A percentile compares a stretch with the other conserved stretches of the same genome.
Evolutionary conservation across 2,113 vertebrate genomes (phyloP).

Genomic region (Promerops cafer): DNA sequence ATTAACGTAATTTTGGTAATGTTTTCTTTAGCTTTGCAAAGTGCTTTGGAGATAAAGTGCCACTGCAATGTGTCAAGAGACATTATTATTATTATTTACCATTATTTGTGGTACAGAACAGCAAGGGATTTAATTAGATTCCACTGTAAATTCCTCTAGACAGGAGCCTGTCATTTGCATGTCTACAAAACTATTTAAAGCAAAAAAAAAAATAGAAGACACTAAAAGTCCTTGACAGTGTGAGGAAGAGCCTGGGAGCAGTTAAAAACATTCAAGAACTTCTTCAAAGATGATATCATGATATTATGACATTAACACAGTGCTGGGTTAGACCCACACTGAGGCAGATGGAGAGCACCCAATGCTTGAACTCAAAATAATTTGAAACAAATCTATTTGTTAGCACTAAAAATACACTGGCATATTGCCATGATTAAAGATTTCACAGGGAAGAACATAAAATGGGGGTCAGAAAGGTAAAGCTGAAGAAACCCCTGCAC

Average conservation of each 20-base stretch:
- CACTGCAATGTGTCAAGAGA: background rate
- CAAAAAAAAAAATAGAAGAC: background rate
- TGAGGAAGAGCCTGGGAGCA: background rate
- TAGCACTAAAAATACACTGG: accelerated
- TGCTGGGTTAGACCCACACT: background rate
- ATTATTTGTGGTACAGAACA: background rate
- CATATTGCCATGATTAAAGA: accelerated
- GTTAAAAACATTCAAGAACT: background rate
- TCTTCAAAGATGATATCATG: background rate
- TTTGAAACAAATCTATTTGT: background rate
- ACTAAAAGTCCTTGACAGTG: background rate
- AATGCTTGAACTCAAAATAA: accelerated
- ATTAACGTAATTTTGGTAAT: background rate
- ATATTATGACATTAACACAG: background rate
- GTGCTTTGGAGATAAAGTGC: background rate
- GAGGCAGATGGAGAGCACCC: background rate
- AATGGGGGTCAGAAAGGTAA: background rate
- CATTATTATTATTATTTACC: background rate
- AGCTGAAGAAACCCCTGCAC: background rate
- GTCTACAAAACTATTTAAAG: background rate
- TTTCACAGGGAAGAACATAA: background rate
- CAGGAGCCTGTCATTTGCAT: background rate
- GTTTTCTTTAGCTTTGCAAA: background rate
- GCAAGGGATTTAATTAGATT: background rate
- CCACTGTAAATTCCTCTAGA: background rate